Percentiles rank a stretch among this genome's conserved stretches.
Conservation (phyloP, 23 tunicate species). For the Styela clava region DNA sequence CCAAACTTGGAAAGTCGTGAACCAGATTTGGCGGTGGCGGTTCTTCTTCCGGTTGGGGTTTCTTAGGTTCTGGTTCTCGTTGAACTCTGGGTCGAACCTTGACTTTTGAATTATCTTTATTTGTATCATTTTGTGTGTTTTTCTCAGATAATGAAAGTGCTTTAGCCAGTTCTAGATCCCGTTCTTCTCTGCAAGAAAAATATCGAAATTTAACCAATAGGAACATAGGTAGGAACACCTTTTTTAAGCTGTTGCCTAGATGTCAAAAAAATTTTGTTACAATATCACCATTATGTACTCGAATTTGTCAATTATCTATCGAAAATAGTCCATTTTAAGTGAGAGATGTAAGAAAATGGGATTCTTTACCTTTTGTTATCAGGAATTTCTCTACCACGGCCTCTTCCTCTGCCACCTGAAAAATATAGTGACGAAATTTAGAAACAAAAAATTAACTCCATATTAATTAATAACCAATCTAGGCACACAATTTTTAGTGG, state of each 20-base stretch:
- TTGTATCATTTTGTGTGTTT: conserved; percentile 2
- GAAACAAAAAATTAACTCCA: not conserved
- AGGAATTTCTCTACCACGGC: not conserved
- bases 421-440: not conserved
- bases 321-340: too few species aligned
- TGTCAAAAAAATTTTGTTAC: too few species aligned
- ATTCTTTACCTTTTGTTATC: not conserved
- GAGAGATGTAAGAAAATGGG: too few species aligned
- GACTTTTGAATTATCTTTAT: not conserved
- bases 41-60: not conserved
- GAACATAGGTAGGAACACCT: too few species aligned
- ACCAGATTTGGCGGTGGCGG: conserved; percentile 6
- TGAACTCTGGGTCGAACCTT: conserved; percentile 23
- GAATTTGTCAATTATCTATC: too few species aligned
- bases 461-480: too few species aligned
- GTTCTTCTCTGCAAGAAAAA: conserved; percentile 27
- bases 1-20: conserved; percentile 23
- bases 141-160: conserved; percentile 45
- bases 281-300: too few species aligned
- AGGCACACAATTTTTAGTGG: too few species aligned
- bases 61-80: not conserved
- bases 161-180: conserved; percentile 41
- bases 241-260: not conserved
- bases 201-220: not conserved
- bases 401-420: conserved; percentile 12